Evolutionary conservation across 2,113 vertebrate species (phyloP).

Genomic region (Otocyon megalotis): DNA sequence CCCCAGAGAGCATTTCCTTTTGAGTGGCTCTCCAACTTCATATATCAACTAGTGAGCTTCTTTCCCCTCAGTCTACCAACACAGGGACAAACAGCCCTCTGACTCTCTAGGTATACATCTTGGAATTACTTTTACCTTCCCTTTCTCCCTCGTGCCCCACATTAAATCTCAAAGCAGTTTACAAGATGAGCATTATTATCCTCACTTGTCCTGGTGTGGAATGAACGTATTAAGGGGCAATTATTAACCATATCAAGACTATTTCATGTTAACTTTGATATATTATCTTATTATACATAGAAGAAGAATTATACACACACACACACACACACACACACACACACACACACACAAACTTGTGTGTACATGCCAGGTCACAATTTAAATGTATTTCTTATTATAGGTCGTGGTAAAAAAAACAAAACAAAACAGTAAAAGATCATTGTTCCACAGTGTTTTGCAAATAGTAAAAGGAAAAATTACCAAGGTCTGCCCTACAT

Average conservation of each 20-base stretch:
- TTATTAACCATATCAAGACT: background rate
- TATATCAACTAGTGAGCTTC: background rate
- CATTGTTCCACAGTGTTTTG: background rate
- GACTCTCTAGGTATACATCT: background rate
- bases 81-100: background rate
- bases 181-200: background rate
- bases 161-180: background rate
- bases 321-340: background rate
- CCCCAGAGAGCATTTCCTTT: background rate
- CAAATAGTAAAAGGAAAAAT: background rate
- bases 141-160: background rate
- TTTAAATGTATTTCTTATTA: constrained; percentile 34
- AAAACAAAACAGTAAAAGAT: background rate
- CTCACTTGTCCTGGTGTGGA: background rate
- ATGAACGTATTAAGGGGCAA: background rate
- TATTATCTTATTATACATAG: background rate
- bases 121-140: background rate
- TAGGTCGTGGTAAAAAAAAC: background rate
- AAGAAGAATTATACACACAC: background rate
- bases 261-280: background rate
- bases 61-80: background rate
- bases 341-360: background rate
- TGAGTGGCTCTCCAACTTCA: background rate
- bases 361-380: background rate
- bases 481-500: background rate